phyloP scores from a whole-genome alignment of 23 tunicate genomes.

The Diplosoma virens region DNA sequence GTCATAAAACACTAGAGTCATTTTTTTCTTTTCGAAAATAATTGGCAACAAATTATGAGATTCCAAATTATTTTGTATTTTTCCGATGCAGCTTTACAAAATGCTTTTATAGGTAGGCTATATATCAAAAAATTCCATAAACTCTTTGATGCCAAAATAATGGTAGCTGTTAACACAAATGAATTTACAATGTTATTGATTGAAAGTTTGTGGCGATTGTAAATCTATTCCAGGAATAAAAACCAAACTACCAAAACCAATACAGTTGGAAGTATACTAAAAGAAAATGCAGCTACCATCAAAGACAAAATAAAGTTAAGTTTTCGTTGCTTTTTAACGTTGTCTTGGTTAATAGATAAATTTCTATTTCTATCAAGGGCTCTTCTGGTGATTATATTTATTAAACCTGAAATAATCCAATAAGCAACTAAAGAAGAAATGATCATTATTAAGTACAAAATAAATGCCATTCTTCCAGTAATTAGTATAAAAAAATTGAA shows the following conservation, averaged over 20 bases:
- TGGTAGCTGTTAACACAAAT: not conserved
- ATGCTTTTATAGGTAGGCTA: not conserved
- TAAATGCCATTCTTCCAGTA: not conserved
- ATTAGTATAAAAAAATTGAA: not conserved
- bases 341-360: not conserved
- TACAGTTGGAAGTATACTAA: slow-evolving; percentile 17
- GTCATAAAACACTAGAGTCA: too few species aligned
- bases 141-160: slow-evolving; percentile 6
- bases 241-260: slow-evolving; percentile 8
- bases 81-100: slow-evolving; percentile 5
- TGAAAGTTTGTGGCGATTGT: not conserved
- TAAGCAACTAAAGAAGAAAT: not conserved
- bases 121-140: slow-evolving; percentile 32
- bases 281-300: slow-evolving; percentile 30
- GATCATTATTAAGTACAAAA: not conserved
- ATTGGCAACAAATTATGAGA: too few species aligned
- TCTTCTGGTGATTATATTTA: not conserved
- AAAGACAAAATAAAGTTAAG: not conserved
- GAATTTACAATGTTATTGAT: slow-evolving; percentile 13
- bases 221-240: slow-evolving; percentile 14
- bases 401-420: slow-evolving; percentile 8
- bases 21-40: too few species aligned
- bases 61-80: not conserved
- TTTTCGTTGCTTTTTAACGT: not conserved
- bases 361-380: slow-evolving; percentile 3